Evolutionary conservation across 2,888 invertebrate species (phyloP), one percentile per base, ranked within the genome.

Genomic region (Spatulosminthurus flaviceps): DNA sequence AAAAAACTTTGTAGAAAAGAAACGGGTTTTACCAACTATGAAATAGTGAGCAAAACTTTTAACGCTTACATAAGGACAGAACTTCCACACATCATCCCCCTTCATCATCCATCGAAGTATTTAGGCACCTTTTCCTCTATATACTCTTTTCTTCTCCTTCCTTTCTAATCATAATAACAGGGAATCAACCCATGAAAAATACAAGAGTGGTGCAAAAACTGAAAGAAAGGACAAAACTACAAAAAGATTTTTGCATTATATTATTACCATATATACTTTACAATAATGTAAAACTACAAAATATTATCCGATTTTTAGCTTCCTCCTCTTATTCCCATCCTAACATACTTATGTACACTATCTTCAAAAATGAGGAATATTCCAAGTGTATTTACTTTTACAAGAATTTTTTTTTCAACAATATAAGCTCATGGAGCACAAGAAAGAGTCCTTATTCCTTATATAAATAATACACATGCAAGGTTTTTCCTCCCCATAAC

Each of bases 161-260:
- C 26, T 22, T 64, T 64, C 26, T 64, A 64, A 64, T 64, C 24
- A 64, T 64, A 64, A 51, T 64, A 64, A 64, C 64, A 64, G 64
- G 64, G 64, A 64, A 64, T 64, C 64, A 64, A 26, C 64, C 64
- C 64, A 64, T 64, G 64, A 64, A 22, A 64, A 64, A 64, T 26
- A 26, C 64, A 64, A 64, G 24, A 64, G 2, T 64, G 24, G 4
- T 64, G 24, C 19, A 64, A 24, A 64, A 64, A 24, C 13, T 26
- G 64, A 64, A 64, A 64, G 64, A 64, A 26, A 64, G 64, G 24
- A n/a, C 9, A 24, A 24, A 64, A 64, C 13, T 19, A 64, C 24
- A 26, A 64, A 64, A 64, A 72, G 28, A 2, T n/a, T 67, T 51
- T 19, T 51, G 13, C n/a, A 51, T 51, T 16, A 51, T 51, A 51